Percentiles rank a stretch among this genome's conserved stretches.
Evolutionary conservation across 2,113 vertebrate genomes (phyloP).

Genomic region (Chloropsis cyanopogon): DNA sequence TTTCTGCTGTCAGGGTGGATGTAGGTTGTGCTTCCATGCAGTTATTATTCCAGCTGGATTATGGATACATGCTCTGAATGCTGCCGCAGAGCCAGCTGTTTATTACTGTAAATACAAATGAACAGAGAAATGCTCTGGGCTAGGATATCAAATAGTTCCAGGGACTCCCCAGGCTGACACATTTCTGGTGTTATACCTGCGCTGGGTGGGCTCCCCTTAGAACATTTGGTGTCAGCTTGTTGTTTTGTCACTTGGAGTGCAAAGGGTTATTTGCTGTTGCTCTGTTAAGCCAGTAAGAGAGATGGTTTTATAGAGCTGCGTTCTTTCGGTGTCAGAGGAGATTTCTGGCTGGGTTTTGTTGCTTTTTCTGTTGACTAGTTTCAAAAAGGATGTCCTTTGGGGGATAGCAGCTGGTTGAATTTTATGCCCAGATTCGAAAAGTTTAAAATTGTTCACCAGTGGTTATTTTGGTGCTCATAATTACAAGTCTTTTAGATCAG

Average conservation of each 20-base stretch:
- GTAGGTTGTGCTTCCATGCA: constrained; percentile 8
- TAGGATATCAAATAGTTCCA: not conserved
- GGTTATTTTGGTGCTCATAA: not conserved
- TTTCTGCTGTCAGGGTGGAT: not conserved
- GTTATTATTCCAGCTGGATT: constrained; percentile 11
- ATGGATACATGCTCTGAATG: not conserved
- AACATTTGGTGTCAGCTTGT: not conserved
- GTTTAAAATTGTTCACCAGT: not conserved
- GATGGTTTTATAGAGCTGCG: not conserved
- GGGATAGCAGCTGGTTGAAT: not conserved
- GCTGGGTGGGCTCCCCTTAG: not conserved
- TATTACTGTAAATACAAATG: not conserved
- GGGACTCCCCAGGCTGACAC: not conserved
- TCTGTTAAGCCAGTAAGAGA: not conserved
- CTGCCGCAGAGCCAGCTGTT: not conserved
- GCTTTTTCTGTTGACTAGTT: not conserved
- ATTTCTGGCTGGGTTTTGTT: not conserved
- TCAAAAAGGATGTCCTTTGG: not conserved
- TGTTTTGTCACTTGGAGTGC: not conserved
- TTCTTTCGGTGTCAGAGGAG: not conserved
- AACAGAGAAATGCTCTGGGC: not conserved
- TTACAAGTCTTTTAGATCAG: not conserved
- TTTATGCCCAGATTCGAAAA: not conserved
- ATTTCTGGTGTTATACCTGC: not conserved
- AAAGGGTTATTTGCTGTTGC: not conserved